phyloP scores from a whole-genome alignment of 2,113 vertebrate genomes.

The Mus spicilegus region DNA sequence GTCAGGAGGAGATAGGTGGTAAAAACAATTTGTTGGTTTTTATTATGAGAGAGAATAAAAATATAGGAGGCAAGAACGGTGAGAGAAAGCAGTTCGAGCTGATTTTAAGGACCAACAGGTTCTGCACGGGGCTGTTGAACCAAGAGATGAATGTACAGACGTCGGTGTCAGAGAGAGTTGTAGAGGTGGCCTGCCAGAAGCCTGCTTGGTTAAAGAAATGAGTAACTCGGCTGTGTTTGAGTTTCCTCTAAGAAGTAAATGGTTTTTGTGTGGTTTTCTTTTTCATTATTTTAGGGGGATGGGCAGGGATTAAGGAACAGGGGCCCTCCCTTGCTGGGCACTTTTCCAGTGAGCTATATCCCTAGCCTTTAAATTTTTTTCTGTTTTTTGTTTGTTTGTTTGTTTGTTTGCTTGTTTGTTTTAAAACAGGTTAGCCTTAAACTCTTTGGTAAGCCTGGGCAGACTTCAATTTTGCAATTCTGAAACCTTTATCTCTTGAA shows the following conservation, averaged over 20 bases:
- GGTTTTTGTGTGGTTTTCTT: neutral
- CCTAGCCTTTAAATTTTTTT: neutral
- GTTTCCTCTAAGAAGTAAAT: neutral
- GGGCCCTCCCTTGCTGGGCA: neutral
- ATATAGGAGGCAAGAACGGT: neutral
- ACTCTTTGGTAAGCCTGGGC: neutral
- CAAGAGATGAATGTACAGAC: neutral
- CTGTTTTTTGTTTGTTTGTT: neutral
- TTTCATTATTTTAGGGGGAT: neutral
- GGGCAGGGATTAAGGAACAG: neutral
- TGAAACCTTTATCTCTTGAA: neutral
- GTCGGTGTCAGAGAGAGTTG: neutral
- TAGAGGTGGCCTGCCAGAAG: neutral
- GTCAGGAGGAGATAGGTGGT: neutral
- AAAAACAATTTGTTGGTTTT: neutral
- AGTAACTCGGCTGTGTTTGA: neutral
- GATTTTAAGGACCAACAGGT: neutral
- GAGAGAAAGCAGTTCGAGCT: neutral
- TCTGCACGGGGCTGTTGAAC: neutral
- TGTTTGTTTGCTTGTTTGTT: neutral
- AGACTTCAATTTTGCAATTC: neutral
- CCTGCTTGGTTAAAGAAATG: neutral
- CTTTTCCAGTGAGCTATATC: neutral
- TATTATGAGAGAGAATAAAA: constrained; percentile 7
- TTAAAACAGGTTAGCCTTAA: neutral